Conservation (phyloP, 1,140 invertebrate species). For the Eumaeus atala region DNA sequence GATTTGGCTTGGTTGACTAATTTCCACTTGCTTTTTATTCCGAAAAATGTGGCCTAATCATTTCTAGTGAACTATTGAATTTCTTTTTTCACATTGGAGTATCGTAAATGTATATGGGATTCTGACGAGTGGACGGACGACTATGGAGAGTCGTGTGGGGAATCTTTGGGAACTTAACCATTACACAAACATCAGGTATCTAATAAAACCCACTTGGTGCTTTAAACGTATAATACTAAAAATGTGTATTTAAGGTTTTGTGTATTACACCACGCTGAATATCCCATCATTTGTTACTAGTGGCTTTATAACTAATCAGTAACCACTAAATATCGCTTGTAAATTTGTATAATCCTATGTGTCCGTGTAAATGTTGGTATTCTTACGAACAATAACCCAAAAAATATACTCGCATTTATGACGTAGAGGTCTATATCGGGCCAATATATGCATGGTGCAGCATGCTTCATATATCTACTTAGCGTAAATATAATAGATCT, state of each 20-base stretch:
- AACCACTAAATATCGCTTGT: slow-evolving; percentile 54
- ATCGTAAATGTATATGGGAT: too few species aligned
- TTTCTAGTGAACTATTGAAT: too few species aligned
- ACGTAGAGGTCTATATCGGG: slow-evolving; percentile 36
- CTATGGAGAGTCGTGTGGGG: too few species aligned
- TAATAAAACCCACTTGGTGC: too few species aligned
- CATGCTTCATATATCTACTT: slow-evolving; percentile 52
- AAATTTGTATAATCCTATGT: slow-evolving; percentile 34
- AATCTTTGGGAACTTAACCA: too few species aligned
- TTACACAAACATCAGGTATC: too few species aligned
- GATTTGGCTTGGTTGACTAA: too few species aligned
- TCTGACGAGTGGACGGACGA: too few species aligned
- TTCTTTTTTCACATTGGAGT: too few species aligned
- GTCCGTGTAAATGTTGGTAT: slow-evolving; percentile 41
- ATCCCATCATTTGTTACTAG: slow-evolving; percentile 9
- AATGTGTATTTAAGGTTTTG: background rate
- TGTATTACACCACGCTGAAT: slow-evolving; percentile 12
- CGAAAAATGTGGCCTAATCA: too few species aligned
- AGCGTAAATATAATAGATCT: slow-evolving; percentile 34
- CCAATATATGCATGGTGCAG: slow-evolving; percentile 53
- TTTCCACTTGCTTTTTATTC: too few species aligned
- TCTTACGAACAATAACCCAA: slow-evolving; percentile 42
- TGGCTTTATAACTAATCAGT: slow-evolving; percentile 45
- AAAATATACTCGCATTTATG: slow-evolving; percentile 38
- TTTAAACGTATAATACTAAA: too few species aligned